Evolutionary conservation across 2,888 invertebrate species (phyloP).

Genomic region (Hemistola chrysoprasaria): DNA sequence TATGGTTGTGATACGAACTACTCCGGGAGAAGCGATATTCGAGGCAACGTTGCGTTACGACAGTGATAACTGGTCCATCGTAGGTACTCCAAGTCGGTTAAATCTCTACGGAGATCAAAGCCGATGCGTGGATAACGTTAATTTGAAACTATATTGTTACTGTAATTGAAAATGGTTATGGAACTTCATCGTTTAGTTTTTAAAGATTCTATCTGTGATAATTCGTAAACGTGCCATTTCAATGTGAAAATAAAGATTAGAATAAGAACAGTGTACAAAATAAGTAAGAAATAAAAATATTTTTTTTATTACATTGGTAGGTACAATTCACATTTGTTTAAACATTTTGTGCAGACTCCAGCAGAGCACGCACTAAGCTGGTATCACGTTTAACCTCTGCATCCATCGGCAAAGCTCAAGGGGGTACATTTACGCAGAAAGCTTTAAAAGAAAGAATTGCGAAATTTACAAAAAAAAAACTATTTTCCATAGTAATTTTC

Average conservation of each 20-base stretch:
- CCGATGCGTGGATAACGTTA: conserved; percentile 87
- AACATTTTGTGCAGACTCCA: no score
- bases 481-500: no score
- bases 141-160: conserved; percentile 90
- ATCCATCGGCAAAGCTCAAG: no score
- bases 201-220: neutral
- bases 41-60: conserved; percentile 86
- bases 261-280: neutral
- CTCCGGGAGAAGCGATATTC: conserved; percentile 87
- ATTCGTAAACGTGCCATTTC: no score
- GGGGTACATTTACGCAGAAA: no score
- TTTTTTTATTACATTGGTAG: no score
- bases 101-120: conserved; percentile 91
- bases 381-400: no score
- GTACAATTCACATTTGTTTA: no score
- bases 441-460: no score
- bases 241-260: neutral
- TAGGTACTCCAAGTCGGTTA: conserved; percentile 89
- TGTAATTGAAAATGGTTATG: conserved; percentile 58
- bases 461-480: no score
- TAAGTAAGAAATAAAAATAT: no score
- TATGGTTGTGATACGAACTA: conserved; percentile 83
- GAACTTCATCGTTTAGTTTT: neutral
- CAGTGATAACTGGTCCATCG: conserved; percentile 63
- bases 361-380: no score